Conservation (phyloP, 2,888 invertebrate genomes). For the Ephialtes manifestator region DNA sequence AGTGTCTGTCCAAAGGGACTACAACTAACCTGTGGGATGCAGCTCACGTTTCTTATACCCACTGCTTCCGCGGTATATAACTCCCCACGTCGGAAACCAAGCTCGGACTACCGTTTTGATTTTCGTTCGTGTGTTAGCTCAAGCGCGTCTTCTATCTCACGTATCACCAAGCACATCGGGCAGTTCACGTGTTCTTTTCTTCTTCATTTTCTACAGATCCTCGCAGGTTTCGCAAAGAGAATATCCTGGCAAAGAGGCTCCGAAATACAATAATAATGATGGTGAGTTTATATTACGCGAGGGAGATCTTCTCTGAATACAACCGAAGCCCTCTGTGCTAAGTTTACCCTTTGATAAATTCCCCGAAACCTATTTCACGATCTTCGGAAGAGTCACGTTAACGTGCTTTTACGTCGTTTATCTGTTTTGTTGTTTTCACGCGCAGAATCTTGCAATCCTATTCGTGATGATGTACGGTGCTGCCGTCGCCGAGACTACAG, state of each 20-base stretch:
- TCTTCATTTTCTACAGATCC: slow-evolving; percentile 1
- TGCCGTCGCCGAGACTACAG: slow-evolving; percentile 70
- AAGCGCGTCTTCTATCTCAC: neutral
- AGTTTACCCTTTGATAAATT: neutral
- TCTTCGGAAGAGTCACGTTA: neutral
- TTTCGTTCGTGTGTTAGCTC: slow-evolving; percentile 71
- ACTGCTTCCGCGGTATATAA: slow-evolving; percentile 83
- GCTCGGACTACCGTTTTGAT: slow-evolving; percentile 75
- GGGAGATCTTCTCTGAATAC: neutral
- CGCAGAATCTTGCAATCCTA: slow-evolving; percentile 73
- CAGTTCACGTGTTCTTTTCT: neutral
- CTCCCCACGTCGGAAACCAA: slow-evolving; percentile 73
- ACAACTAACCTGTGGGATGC: slow-evolving; percentile 73
- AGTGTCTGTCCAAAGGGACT: slow-evolving; percentile 72
- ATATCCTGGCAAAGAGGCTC: neutral
- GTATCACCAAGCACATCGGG: neutral
- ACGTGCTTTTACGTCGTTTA: neutral
- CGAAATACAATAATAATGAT: slow-evolving; percentile 20
- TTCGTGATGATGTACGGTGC: slow-evolving; percentile 59
- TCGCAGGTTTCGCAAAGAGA: slow-evolving; percentile 13
- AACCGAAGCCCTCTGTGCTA: neutral
- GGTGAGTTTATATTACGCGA: slow-evolving; percentile 22
- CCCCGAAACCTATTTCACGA: neutral
- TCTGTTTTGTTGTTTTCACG: neutral
- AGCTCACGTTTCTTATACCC: slow-evolving; percentile 76